Conservation (phyloP, 2,797 vertebrate genomes). For the Gobio occitaniae region DNA sequence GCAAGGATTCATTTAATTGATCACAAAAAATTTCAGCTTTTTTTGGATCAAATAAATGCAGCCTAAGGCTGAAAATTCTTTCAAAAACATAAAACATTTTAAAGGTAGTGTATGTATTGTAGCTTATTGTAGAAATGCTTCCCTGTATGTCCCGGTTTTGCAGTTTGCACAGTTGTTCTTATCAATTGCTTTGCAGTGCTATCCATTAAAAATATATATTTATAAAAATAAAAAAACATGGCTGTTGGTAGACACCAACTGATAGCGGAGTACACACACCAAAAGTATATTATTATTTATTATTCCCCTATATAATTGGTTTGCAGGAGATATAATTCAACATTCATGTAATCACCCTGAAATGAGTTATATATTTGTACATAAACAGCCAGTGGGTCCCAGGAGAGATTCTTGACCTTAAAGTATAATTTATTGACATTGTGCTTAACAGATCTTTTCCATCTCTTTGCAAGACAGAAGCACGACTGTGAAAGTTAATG, state of each 20-base stretch:
- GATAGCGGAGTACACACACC: not conserved
- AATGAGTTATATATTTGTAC: slow-evolving; percentile 12
- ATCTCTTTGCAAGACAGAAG: slow-evolving; percentile 11
- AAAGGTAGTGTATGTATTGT: not conserved
- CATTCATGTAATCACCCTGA: not conserved
- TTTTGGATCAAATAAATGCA: not conserved
- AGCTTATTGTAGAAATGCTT: not conserved
- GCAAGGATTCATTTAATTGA: not conserved
- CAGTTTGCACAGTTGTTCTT: slow-evolving; percentile 12
- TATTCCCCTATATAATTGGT: not conserved
- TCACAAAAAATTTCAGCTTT: not conserved
- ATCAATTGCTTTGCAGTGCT: not conserved
- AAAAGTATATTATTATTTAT: slow-evolving; percentile 4
- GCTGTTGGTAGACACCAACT: not conserved
- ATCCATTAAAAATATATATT: not conserved
- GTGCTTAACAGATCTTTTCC: slow-evolving; percentile 7
- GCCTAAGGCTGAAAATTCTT: not conserved
- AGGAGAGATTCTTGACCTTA: not conserved
- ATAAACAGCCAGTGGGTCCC: slow-evolving; percentile 18
- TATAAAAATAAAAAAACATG: not conserved
- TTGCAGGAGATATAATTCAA: not conserved
- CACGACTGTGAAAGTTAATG: not conserved
- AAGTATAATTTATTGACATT: not conserved
- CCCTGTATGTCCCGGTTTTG: not conserved
- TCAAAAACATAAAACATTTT: not conserved